Percentiles rank a stretch among this genome's conserved stretches.
Evolutionary conservation across 2,888 invertebrate genomes (phyloP).

Genomic region (Autographa pulchrina): DNA sequence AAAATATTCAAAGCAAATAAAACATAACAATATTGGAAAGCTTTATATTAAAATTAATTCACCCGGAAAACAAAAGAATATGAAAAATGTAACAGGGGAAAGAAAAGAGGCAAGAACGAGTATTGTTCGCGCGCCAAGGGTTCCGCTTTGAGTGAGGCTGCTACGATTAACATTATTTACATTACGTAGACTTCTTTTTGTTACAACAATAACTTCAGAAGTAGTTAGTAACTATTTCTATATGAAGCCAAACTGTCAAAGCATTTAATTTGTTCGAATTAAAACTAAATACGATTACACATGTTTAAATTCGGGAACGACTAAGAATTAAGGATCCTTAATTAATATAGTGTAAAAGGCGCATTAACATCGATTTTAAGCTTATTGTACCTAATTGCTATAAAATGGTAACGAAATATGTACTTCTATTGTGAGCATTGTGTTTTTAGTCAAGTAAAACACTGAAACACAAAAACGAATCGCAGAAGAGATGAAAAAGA

Average conservation of each 20-base stretch:
- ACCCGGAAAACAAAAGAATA: slow-evolving; percentile 84
- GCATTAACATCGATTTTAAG: no score
- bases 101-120: slow-evolving; percentile 59
- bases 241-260: no score
- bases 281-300: no score
- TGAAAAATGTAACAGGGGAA: slow-evolving; percentile 83
- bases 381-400: no score
- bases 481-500: slow-evolving; percentile 73
- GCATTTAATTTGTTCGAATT: no score
- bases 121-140: background rate
- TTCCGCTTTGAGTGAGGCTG: background rate
- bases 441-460: background rate
- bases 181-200: background rate
- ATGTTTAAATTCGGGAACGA: no score
- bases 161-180: background rate
- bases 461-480: slow-evolving; percentile 75
- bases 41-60: slow-evolving; percentile 85
- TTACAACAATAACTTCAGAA: no score
- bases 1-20: slow-evolving; percentile 52
- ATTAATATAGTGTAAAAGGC: no score
- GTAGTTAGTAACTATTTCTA: no score
- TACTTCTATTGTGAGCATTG: no score
- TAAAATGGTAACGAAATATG: no score
- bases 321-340: no score
- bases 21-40: slow-evolving; percentile 64